Percentiles rank a stretch among this genome's conserved stretches.
Evolutionary conservation across 2,888 invertebrate species (phyloP).

Genomic region (Xylophagus ater): DNA sequence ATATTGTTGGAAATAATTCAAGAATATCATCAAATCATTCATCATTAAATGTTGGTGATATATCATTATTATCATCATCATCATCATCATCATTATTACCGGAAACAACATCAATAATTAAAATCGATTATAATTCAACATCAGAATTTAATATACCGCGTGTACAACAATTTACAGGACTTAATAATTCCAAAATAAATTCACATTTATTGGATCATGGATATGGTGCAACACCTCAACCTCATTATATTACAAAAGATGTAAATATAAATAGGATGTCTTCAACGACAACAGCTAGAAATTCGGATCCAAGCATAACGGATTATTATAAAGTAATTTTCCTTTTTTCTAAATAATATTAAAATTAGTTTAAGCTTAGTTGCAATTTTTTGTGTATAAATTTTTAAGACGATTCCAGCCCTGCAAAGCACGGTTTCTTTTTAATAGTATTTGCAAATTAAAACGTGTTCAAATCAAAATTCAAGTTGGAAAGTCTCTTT

Average conservation of each 20-base stretch:
- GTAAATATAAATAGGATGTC: constrained; percentile 21
- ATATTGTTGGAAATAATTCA: too few relatives aligned
- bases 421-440: too few relatives aligned
- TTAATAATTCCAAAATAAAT: constrained; percentile 39
- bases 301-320: constrained; percentile 31
- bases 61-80: neutral
- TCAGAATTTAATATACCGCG: neutral
- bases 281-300: constrained; percentile 43
- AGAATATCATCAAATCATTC: too few relatives aligned
- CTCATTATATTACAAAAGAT: constrained; percentile 30
- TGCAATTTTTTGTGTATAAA: too few relatives aligned
- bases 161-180: too few relatives aligned
- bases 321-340: constrained; percentile 36
- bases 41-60: constrained; percentile 1
- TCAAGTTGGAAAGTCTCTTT: too few relatives aligned
- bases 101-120: constrained; percentile 8
- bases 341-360: constrained; percentile 3
- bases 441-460: too few relatives aligned
- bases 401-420: too few relatives aligned
- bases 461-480: too few relatives aligned
- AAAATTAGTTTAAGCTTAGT: too few relatives aligned
- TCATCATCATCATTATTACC: constrained; percentile 12
- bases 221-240: constrained; percentile 71
- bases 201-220: constrained; percentile 78
- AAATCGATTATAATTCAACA: constrained; percentile 10